Conservation (phyloP, 37 sponge, comb jelly and placozoan species). For the Halichondria panicea region DNA sequence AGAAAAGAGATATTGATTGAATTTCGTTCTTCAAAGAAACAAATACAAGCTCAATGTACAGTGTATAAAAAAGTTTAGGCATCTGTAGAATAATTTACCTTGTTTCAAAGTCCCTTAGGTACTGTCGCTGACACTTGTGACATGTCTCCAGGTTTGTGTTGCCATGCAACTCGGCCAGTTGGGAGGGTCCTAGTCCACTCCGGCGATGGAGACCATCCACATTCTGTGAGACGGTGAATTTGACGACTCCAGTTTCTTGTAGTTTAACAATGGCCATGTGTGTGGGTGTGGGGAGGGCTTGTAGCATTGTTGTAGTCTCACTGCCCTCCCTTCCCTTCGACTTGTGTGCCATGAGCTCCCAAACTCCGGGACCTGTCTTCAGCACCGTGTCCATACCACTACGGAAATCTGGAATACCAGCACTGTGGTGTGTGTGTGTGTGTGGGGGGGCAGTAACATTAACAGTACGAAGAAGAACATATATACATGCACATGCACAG, state of each 20-base stretch:
- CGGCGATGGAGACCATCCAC: constrained; percentile 87
- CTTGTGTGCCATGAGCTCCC: constrained; percentile 77
- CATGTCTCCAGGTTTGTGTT: constrained; percentile 91
- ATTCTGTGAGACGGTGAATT: constrained; percentile 85
- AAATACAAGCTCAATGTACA: not conserved
- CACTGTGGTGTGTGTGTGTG: constrained; percentile 14
- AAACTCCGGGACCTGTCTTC: constrained; percentile 88
- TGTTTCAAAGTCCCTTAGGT: constrained; percentile 86
- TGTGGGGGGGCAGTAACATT: not conserved
- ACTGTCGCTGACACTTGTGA: constrained; percentile 71
- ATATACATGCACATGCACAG: no score
- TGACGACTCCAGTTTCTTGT: constrained; percentile 67
- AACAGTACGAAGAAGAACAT: not conserved
- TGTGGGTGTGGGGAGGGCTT: constrained; percentile 75
- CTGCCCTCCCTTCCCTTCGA: constrained; percentile 3
- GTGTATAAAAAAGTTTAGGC: no score
- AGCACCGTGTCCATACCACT: constrained; percentile 95
- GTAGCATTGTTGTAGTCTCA: constrained; percentile 14
- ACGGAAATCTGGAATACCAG: constrained; percentile 87
- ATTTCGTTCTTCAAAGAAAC: not conserved
- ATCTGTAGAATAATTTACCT: no score
- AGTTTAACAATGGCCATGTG: constrained; percentile 89
- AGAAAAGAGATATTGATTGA: not conserved
- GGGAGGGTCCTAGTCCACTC: constrained; percentile 63
- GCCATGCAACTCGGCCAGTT: constrained; percentile 88